Base-by-base conservation (phyloP, 2,888 invertebrate species). In the Danaus chrysippus region DNA sequence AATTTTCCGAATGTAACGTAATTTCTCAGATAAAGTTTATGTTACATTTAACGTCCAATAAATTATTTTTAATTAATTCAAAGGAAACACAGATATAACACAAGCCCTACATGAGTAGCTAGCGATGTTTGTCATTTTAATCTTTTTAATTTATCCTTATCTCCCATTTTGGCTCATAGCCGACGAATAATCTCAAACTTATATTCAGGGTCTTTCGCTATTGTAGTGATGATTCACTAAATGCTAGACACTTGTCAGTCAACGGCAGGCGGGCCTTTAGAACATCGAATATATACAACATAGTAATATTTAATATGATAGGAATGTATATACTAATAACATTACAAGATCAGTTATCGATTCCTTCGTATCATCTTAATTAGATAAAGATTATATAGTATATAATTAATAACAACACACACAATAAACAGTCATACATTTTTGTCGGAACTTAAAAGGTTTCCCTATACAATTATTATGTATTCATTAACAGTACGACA, bases 1-100 rank as follows among this genome's bases (percentile, higher is more conserved):
- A 61, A 65, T 62, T 59, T 65, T 55, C 59, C 54, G 57, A 62
- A 64, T 56, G 58, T 59, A 62, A 59, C 56, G 56, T 60, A 41
- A 66, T 62, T 64, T 56, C 58, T 63, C 64, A 62, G 52, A 49
- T 34, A 34, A 34, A 34, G 23, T 34, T 34, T 34, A 0, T 34
- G 23, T 34, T 34, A 34, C 2, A 3, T 3, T 34, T 8, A 34
- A 34, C 23, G 23, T 6, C 23, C 3, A 34, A 34, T 34, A 34
- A 34, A 34, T 34, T 34, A 34, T 3, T 34, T 34, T 34, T 34
- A 34, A 34, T 34, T 34, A 34, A 34, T 34, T 34, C 23, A 34
- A 34, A 34, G 23, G 6, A 34, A 34, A 1, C 1, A 3, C 23
- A 34, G 8, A 34, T 34, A 34, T 34, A 34, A 2, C 23, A 1